Evolutionary conservation across 92 coral and sea anemone species (phyloP), one percentile per base, ranked within the genome.

Genomic region (Zoanthus sociatus): DNA sequence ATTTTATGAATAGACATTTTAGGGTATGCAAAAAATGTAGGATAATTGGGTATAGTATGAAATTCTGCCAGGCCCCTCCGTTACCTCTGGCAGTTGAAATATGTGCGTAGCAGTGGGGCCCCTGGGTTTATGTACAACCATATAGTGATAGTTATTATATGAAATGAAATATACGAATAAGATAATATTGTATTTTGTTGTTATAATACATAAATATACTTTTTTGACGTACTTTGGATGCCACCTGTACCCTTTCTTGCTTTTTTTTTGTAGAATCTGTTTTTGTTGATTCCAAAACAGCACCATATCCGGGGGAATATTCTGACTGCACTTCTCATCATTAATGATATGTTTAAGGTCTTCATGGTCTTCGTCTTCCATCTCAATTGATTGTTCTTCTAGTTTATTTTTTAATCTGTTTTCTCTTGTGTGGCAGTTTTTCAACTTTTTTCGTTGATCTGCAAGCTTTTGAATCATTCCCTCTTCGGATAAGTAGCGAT

Each of bases 171-270:
- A 26, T 26, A 26, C 26, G 26, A 26, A 26, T 26, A 26, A 26
- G 26, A 26, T 26, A 26, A 26, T 26, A 26, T 26, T 26, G 26
- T 26, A 26, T 26, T 26, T 26, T 26, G 26, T 26, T 26, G 26
- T 26, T 26, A 26, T 26, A 26, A 26, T 26, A 26, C 26, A 26
- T 26, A 48, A 48, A 48, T 5, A 9, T 48, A 9, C 6, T 5
- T 48, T 17, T 7, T 8, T 15, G 18, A 46, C 61, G 48, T 75
- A 47, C 79, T 75, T 75, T 14, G 76, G 76, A 71, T 71, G 76
- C 76, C 76, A 71, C 76, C 76, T 32, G 50, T 71, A 71, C 32
- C 76, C 76, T 32, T 71, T 71, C 76, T 71, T 71, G 76, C 4
- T 31, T 12, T 15, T 5, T 3, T 20, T 32, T 71, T 71, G 76